Base-by-base conservation (phyloP, 2,113 vertebrate species). In the Larimichthys polyactis region DNA sequence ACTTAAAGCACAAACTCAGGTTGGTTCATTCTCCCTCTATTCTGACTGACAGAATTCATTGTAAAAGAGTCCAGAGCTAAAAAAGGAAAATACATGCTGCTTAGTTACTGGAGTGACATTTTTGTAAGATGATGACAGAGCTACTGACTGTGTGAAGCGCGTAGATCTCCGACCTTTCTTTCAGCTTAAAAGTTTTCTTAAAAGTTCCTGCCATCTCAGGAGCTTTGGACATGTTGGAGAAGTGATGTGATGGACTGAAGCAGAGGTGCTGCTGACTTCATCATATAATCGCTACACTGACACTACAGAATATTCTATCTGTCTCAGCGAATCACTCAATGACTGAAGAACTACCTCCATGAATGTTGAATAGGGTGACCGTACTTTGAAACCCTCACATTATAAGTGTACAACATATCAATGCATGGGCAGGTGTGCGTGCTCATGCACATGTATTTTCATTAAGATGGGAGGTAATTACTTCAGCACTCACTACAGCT, bases 91-190 rank as follows among this genome's bases (percentile, higher is more conserved):
- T 16, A 57, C 27, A 44, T 17, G 44, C 52, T 44, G 54, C 24
- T 59, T n/a, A 20, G 24, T 48, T 68, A n/a, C 4, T 60, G 49
- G 72, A 84, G 20, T 79, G 82, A 71, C 71, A 65, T 55, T 79
- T 79, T 52, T 12, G 27, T 75, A 64, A 79, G 58, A 79, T 58
- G 58, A 79, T 58, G 65, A 71, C 77, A 75, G 77, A 71, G 29
- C 64, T 69, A 40, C 52, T 63, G 71, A 57, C 40, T 62, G 27
- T 78, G 44, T 68, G 24, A 36, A 40, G 44, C 27, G n/a, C 4
- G 17, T 4, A 20, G 24, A 52, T 57, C 49, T 49, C 22, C 44
- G 48, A 60, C 46, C 32, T 6, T 9, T 11, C 51, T 67, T 43
- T 10, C 75, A 73, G 70, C 75, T 44, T 19, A 8, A 44, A 46